Evolutionary conservation across 2,113 vertebrate species (phyloP), one percentile per base, ranked within the genome.

Genomic region (Conger conger): DNA sequence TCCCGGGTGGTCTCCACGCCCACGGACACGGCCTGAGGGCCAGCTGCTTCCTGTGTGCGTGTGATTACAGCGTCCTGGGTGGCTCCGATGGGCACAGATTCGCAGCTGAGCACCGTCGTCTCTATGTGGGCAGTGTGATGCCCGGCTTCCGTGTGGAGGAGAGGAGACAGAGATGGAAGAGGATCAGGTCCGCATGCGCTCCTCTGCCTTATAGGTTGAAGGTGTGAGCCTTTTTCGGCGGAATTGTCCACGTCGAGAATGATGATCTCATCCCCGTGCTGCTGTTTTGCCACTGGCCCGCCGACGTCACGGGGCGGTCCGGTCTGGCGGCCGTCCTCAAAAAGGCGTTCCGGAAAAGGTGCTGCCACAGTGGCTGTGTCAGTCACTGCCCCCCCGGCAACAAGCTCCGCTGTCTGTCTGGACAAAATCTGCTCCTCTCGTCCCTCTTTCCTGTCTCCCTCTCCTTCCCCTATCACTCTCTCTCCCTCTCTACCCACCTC

Each of bases 271-370:
- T 73, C 89, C 85, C 85, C n/a, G 88, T 90, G 85, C 88, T 90
- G 90, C 88, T 89, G 88, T 89, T 91, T 91, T 82, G 89, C 87
- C 91, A 84, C 91, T 93, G 92, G 93, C 92, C 93, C 92, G 84
- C 92, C 90, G 93, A 93, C 91, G 90, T 92, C 76, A 79, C 85
- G 90, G 92, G 92, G 92, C 86, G 92, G 90, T 91, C 89, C 86
- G 79, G 87, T 87, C 23, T 1, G 3, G 33, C 53, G 63, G 54
- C 38, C 45, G 16, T 35, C 76, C 36, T 45, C 27, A 3, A 23
- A 20, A 27, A 40, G 27, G 35, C 27, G 77, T 63, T 84, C 83
- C 30, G 36, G 54, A 50, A 18, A 42, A 68, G 33, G 53, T 87
- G 90, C 90, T n/a, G 87, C 91, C 87, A 85, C 88, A 17, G 86